Conservation (phyloP, 64 coral and sea anemone species). For the Montipora efflorescens region DNA sequence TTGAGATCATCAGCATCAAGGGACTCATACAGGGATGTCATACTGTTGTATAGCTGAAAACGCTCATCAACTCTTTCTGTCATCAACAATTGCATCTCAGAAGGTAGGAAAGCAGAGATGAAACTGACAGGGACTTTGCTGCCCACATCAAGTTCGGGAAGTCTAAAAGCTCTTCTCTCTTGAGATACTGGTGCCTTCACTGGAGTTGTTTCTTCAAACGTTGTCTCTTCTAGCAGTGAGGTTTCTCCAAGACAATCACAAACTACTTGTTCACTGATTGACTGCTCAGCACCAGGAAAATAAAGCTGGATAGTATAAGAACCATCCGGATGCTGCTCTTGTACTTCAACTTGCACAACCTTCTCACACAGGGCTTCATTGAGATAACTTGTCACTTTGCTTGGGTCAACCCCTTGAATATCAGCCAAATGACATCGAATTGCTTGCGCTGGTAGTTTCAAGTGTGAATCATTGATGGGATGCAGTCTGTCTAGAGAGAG, state of each 20-base stretch:
- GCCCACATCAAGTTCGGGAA: not conserved
- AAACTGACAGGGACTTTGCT: conserved; percentile 21
- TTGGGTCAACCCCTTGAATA: conserved; percentile 9
- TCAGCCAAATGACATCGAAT: conserved; percentile 56
- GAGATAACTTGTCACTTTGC: conserved; percentile 24
- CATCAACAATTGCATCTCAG: conserved; percentile 24
- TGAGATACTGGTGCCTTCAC: not conserved
- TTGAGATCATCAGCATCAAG: conserved; percentile 11
- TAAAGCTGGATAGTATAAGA: conserved; percentile 26
- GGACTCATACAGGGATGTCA: not conserved
- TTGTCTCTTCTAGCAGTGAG: conserved; percentile 13
- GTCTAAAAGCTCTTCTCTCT: conserved; percentile 18
- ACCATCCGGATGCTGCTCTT: conserved; percentile 31
- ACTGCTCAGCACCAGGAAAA: not conserved
- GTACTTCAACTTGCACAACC: conserved; percentile 60
- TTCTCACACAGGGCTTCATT: conserved; percentile 74
- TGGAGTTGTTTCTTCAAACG: conserved; percentile 1
- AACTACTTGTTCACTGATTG: conserved; percentile 25
- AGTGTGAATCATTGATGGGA: conserved; percentile 42
- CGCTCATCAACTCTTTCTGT: conserved; percentile 32
- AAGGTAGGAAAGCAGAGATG: conserved; percentile 16
- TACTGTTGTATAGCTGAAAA: not conserved
- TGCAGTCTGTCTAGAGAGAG: conserved; percentile 27
- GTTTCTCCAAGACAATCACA: conserved; percentile 38
- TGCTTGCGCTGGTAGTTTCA: conserved; percentile 71